Evolutionary conservation across 53 echinoderm and acorn worm genomes (phyloP), one percentile per base, ranked within the genome.

Genomic region (Astropecten irregularis): DNA sequence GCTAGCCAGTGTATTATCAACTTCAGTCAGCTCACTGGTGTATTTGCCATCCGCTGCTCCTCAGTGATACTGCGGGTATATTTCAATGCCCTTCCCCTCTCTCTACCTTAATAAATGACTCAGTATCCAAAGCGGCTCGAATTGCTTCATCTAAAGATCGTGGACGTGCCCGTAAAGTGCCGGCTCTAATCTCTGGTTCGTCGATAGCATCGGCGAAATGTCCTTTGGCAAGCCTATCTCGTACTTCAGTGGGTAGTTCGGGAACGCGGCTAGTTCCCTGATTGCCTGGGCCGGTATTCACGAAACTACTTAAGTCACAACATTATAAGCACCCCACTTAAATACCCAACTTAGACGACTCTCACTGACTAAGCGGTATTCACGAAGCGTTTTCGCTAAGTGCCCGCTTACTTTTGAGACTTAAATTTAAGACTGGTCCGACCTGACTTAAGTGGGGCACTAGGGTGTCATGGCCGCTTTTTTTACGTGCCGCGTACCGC

Each of bases 131-230:
- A 0, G 90, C 85, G 25, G 84, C 85, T 22, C 57, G 40, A 1
- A 90, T 27, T 0, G 82, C 82, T 50, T 85, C 64, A 20, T 81
- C 90, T 19, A n/a, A n/a, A n/a, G n/a, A n/a, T n/a, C n/a, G n/a
- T n/a, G n/a, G n/a, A n/a, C n/a, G n/a, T n/a, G n/a, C 81, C 60
- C 82, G 71, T 21, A 50, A 81, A 29, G 85, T 81, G 8, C 71
- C 85, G 6, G 35, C 71, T 20, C 84, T 32, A 0, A 90, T 71
- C 2, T 70, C 81, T 13, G 70, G 39, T 11, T 85, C 71, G 5
- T 84, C 82, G 0, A 90, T 37, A 1, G 90, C 81, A 54, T 90
- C 84, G 0, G 64, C 48, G 58, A 69, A 90, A 28, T 85, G 85
- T 13, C 82, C 82, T 34, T 61, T 89, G 1, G 83, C 83, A 16